Conservation (phyloP, 2,888 invertebrate species). For the Parnassius mnemosyne region DNA sequence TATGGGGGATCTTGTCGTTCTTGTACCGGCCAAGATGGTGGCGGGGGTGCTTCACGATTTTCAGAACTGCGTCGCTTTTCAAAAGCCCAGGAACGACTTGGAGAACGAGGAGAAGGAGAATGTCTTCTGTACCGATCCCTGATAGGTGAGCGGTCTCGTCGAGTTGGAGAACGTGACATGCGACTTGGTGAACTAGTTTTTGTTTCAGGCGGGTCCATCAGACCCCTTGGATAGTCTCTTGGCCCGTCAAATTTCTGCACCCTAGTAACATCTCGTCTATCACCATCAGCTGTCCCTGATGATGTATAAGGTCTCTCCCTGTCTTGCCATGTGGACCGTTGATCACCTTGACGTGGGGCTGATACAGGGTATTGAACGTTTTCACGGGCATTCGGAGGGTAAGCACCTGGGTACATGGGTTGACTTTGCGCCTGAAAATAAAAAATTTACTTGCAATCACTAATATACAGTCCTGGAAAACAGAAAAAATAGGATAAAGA, state of each 20-base stretch:
- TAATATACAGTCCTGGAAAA: conserved; percentile 25
- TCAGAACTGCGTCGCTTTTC: conserved; percentile 65
- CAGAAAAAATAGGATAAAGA: conserved; percentile 5
- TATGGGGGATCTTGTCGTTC: conserved; percentile 41
- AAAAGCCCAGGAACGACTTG: conserved; percentile 68
- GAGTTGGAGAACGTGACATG: conserved; percentile 55
- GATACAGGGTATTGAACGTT: conserved; percentile 44
- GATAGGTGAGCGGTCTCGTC: conserved; percentile 56
- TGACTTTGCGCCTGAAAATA: conserved; percentile 72
- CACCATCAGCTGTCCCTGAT: conserved; percentile 45
- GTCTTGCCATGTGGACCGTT: conserved; percentile 50
- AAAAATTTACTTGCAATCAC: conserved; percentile 64
- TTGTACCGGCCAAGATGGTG: conserved; percentile 65
- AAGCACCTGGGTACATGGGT: conserved; percentile 69
- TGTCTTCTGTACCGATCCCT: conserved; percentile 57
- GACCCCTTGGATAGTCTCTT: conserved; percentile 32
- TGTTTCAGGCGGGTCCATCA: conserved; percentile 30
- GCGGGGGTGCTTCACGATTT: conserved; percentile 55
- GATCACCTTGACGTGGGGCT: conserved; percentile 37
- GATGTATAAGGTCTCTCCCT: conserved; percentile 38
- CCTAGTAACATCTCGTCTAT: conserved; percentile 44
- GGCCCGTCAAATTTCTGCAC: conserved; percentile 36
- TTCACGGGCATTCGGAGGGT: conserved; percentile 50
- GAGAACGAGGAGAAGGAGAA: conserved; percentile 62
- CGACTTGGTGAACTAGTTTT: conserved; percentile 39